Evolutionary conservation across 2,888 invertebrate species (phyloP), one percentile per base, ranked within the genome.

Genomic region (Caenorhabditis sulstoni): DNA sequence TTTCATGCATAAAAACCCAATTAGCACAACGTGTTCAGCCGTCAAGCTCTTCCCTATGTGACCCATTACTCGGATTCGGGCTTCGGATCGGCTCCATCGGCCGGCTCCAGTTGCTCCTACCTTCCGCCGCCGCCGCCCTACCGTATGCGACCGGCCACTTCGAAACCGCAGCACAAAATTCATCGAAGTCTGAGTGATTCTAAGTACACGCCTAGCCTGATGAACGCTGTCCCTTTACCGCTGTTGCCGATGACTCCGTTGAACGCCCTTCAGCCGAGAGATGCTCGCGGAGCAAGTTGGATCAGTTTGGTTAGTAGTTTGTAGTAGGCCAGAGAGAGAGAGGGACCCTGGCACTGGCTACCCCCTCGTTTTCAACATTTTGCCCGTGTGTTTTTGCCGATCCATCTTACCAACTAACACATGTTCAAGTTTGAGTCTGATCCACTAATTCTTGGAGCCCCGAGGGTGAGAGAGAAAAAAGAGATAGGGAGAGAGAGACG

Each of bases 121-220:
- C 79, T 90, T 35, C 89, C 89, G 7, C 89, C 89, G 8, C 89
- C 89, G 7, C 89, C 89, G 4, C 89, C 89, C 7, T 89, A 89
- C 59, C 76, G 78, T 65, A 67, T 65, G 73, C 64, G 73, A 55
- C 74, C 74, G 22, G 12, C 53, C 16, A 53, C 29, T 29, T 41
- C 52, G 18, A 85, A 68, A 59, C 71, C 74, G 16, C 81, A 83
- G 20, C 87, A 86, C 71, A 80, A 84, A 16, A 88, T 88, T 61
- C 88, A 88, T 73, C 84, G 88, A 20, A 85, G 85, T 64, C 74
- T 87, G 16, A 85, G 85, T 53, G 88, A 88, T 68, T 87, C 87
- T 14, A 86, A 86, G 74, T 88, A 88, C 65, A 81, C 79, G 18
- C 75, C 77, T 1, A 80, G 79, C 58, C 50, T 67, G 18, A 76